These are phyloP conservation scores for Drosophila flavopinicola DNA, from an alignment of 2,888 invertebrate genomes.

Conservation along the genomic window DNA sequence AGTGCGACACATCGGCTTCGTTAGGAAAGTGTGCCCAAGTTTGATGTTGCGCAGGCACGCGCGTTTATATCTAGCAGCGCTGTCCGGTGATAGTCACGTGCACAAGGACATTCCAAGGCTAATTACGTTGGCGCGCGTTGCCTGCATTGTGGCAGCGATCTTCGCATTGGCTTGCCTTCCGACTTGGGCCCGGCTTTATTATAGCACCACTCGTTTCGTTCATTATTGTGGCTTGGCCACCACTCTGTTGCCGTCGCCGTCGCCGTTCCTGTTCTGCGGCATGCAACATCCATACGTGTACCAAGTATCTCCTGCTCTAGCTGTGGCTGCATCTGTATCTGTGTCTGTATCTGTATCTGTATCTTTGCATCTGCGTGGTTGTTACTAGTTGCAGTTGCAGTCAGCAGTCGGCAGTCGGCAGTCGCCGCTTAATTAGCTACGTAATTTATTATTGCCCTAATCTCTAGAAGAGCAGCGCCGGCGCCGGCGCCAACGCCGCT, in stretches of 20 bases:
- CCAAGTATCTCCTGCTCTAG: constrained; percentile 12
- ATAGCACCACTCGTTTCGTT: constrained; percentile 60
- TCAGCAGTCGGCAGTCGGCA: constrained; percentile 16
- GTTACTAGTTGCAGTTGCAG: constrained; percentile 36
- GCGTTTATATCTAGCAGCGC: constrained; percentile 74
- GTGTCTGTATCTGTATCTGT: constrained; percentile 51
- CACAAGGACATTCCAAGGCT: constrained; percentile 80
- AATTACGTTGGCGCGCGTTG: constrained; percentile 72
- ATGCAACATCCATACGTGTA: constrained; percentile 32
- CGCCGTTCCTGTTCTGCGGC: constrained; percentile 47
- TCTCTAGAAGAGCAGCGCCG: constrained; percentile 45
- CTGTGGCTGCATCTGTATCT: too few species aligned
- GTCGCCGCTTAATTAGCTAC: constrained; percentile 71
- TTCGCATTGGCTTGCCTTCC: constrained; percentile 16
- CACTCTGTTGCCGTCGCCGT: constrained; percentile 1
- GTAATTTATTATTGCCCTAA: constrained; percentile 77
- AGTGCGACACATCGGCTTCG: constrained; percentile 50
- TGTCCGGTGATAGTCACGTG: constrained; percentile 70
- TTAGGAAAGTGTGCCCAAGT: constrained; percentile 77
- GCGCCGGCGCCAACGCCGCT: constrained; percentile 52
- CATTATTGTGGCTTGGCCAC: constrained; percentile 56
- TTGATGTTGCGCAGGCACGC: constrained; percentile 76
- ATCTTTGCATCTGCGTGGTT: constrained; percentile 77
- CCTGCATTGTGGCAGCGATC: constrained; percentile 16
- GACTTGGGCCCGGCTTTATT: constrained; percentile 53